Base-by-base conservation (phyloP, 2,888 invertebrate species). In the Drosophila cognata region DNA sequence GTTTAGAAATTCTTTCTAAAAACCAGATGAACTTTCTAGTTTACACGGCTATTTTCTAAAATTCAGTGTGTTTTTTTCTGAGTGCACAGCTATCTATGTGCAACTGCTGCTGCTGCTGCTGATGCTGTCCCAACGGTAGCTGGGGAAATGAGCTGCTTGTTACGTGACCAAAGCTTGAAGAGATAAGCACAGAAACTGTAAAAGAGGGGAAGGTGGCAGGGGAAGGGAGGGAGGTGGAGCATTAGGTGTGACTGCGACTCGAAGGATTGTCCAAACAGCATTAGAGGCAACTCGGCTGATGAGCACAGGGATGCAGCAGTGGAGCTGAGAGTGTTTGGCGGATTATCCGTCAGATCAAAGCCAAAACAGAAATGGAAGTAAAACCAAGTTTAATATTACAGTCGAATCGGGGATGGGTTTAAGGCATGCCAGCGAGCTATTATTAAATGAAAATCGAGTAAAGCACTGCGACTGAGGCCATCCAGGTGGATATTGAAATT, bases 111-210 rank as follows among this genome's bases (percentile, higher is more conserved):
- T 61, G 1, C 52, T 33, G 33, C 33, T 36, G 10, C 4, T 18
- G 28, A 18, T 59, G 64, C 28, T 38, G 48, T 11, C 67, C 65
- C 59, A 66, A 70, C 85, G 82, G 83, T 66, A 83, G 77, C 74
- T 82, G 83, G 67, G 83, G 86, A 84, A 84, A 84, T 84, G 77
- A 80, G 88, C 57, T 85, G 80, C 88, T 71, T 71, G 88, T 71
- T 88, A 84, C 88, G 88, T 88, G 83, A 80, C 81, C 53, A 62
- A 51, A 61, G 58, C 46, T 21, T 21, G 21, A 21, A 48, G 16
- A 57, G 64, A 62, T 33, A 61, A 48, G 28, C 21, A 51, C 2
- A 29, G 2, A n/a, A 5, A n/a, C 18, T 4, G 2, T 3, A 1
- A 43, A 25, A 33, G 28, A n/a, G 8, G 36, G 25, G 16, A 21